Evolutionary conservation across 1,140 invertebrate species (phyloP), one percentile per base, ranked within the genome.

Genomic region (Orius insidiosus): DNA sequence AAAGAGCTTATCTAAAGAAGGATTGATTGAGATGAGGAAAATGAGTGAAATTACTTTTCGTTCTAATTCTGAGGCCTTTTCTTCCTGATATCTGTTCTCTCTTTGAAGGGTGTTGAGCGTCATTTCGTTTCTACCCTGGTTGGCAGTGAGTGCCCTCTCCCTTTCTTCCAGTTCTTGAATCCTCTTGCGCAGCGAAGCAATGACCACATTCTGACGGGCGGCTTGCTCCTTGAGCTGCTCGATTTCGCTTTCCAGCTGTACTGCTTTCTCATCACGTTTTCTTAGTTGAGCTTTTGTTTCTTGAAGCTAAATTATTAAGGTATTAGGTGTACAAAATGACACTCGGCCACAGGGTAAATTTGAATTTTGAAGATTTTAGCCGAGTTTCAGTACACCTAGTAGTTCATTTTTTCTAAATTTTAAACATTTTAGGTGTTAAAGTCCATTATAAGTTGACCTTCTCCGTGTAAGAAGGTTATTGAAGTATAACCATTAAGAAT

Each of bases 111-210:
- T 76, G 55, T 80, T 74, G 7, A 83, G 63, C 7, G 76, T 73
- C 43, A 75, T 69, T 52, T 85, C 81, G 34, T 68, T 73, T 35
- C 80, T 66, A 2, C 74, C 71, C 19, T 76, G 72, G 0, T 63
- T 59, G 0, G 70, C 66, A 54, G 74, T 70, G 8, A 82, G 60
- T 54, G 68, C 69, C 44, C 79, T 66, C 58, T 85, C 80, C 37
- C 74, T 64, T 49, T 82, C 78, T 59, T 85, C 82, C 14, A 80
- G 58, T 51, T 84, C 79, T 67, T 82, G 77, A 36, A 85, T 71
- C 51, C 80, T 74, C 58, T 79, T 80, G 56, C 79, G 78, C 13
- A 85, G 66, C 0, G 80, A 84, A 5, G 69, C 71, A 49, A 85
- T 82, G 24, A 85, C 68, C 0, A 82, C 75, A 55, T 76, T 80